Percentiles rank a stretch among this genome's conserved stretches.
Conservation (phyloP, 2,888 invertebrate genomes). For the Pammene aurita region DNA sequence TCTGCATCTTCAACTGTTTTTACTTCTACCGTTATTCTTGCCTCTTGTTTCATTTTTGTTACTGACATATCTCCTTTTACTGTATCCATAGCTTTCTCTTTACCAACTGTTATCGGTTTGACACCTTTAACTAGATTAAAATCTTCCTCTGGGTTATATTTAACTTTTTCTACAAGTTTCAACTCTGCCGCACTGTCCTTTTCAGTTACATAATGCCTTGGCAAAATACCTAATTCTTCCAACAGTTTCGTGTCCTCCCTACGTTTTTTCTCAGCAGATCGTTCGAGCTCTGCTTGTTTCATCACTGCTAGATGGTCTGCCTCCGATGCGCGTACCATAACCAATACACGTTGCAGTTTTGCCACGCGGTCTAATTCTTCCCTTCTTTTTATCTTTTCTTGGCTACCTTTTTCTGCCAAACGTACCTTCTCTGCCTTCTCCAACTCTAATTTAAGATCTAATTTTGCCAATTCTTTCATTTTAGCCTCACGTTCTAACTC, state of each 20-base stretch:
- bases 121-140: too few relatives aligned
- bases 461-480: neutral
- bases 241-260: neutral
- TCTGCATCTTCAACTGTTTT: too few relatives aligned
- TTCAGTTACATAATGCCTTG: neutral
- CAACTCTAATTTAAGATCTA: neutral
- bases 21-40: too few relatives aligned
- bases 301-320: neutral
- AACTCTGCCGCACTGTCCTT: too few relatives aligned
- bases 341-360: slow-evolving; percentile 8
- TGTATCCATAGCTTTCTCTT: too few relatives aligned
- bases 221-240: slow-evolving; percentile 14
- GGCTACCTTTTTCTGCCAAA: slow-evolving; percentile 10
- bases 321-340: neutral
- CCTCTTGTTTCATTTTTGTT: too few relatives aligned
- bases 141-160: too few relatives aligned
- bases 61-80: too few relatives aligned
- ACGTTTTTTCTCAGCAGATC: neutral
- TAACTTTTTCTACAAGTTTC: too few relatives aligned
- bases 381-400: neutral
- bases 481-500: slow-evolving; percentile 1
- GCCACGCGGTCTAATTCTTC: slow-evolving; percentile 8
- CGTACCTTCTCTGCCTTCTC: neutral
- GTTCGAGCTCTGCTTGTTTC: neutral
- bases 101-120: too few relatives aligned